These are phyloP conservation scores for Phocoena sinus DNA, from an alignment of 2,113 vertebrate species.

Conservation along the genomic window DNA sequence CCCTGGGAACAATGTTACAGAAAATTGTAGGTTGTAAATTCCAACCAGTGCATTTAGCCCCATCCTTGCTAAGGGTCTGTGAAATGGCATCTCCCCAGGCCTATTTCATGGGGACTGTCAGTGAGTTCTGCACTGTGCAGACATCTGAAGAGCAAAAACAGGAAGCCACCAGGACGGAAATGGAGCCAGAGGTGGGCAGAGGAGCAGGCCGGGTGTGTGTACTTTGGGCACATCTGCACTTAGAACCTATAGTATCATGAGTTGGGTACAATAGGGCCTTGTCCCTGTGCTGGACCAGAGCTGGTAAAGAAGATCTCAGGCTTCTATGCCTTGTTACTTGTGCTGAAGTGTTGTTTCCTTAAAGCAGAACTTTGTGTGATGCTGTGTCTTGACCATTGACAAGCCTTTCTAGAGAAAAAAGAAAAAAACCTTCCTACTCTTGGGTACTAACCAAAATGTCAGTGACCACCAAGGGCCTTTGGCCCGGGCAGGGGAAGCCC, in stretches of 20 bases:
- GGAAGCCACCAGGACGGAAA: neutral
- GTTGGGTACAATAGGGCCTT: rapidly evolving
- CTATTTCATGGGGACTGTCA: slow-evolving; percentile 33
- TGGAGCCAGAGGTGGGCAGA: neutral
- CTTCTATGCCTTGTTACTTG: neutral
- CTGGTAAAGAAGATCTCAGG: too few species aligned
- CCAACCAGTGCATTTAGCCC: neutral
- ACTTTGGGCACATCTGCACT: neutral
- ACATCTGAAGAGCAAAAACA: neutral
- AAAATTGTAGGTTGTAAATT: slow-evolving; percentile 66
- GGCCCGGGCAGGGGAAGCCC: neutral
- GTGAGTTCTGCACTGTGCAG: rapidly evolving
- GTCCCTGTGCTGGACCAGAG: neutral
- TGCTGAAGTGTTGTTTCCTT: neutral
- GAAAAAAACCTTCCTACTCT: neutral
- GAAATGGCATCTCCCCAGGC: neutral
- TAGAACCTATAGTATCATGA: neutral
- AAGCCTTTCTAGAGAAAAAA: neutral
- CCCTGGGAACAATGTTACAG: slow-evolving; percentile 33
- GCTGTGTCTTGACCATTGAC: neutral
- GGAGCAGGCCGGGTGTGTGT: neutral
- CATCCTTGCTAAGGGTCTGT: neutral
- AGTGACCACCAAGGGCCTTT: too few species aligned
- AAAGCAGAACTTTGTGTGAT: neutral
- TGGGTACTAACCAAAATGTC: neutral